Conservation (phyloP, 2,888 invertebrate species). For the Lasioglossum marginatum region DNA sequence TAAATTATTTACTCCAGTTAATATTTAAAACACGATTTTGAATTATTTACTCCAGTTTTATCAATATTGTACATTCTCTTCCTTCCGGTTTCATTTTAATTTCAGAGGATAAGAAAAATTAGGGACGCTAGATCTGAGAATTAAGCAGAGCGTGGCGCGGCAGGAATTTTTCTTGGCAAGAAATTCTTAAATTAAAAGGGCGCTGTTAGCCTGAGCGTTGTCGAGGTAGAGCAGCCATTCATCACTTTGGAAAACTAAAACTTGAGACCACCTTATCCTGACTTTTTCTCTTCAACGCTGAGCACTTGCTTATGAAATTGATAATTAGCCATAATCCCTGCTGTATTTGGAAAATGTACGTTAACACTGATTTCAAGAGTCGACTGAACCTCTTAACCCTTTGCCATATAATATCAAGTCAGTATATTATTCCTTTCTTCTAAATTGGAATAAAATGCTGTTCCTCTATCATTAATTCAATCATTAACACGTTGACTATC, state of each 20-base stretch:
- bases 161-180: conserved; percentile 1
- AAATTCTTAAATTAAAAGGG: conserved; percentile 1
- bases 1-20: neutral
- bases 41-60: neutral
- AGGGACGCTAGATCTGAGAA: neutral
- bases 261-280: neutral
- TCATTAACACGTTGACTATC: too few relatives aligned
- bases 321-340: neutral
- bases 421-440: too few relatives aligned
- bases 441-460: too few relatives aligned
- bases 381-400: neutral
- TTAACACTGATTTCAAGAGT: neutral
- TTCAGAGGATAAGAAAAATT: neutral
- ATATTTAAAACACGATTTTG: too few relatives aligned
- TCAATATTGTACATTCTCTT: neutral
- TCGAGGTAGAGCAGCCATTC: neutral
- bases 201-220: neutral
- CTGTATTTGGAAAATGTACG: neutral
- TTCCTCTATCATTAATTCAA: too few relatives aligned
- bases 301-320: neutral
- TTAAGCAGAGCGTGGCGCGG: neutral
- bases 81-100: neutral
- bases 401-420: neutral
- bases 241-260: conserved; percentile 10
- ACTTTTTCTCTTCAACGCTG: neutral